Percentiles rank a stretch among this genome's conserved stretches.
These are phyloP conservation scores for Criorhina ranunculi DNA, from an alignment of 2,888 invertebrate species.

Conservation along the genomic window DNA sequence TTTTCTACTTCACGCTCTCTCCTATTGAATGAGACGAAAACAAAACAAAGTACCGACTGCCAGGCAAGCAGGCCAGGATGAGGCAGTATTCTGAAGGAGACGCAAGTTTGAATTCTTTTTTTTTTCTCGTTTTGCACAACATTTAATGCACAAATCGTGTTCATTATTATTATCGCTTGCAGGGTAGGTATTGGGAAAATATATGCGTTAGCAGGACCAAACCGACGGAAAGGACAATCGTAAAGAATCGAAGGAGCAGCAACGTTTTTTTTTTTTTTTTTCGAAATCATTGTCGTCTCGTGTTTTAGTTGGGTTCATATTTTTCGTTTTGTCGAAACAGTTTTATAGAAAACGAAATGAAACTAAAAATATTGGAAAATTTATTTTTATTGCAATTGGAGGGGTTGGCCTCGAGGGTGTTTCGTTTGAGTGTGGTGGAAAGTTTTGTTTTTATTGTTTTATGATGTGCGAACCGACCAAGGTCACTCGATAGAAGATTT, in stretches of 20 bases:
- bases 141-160: constrained; percentile 77
- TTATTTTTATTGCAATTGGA: constrained; percentile 71
- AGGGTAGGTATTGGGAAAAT: constrained; percentile 57
- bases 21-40: constrained; percentile 11
- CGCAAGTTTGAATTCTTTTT: constrained; percentile 44
- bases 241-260: constrained; percentile 70
- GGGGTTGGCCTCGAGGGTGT: constrained; percentile 54
- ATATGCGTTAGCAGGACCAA: constrained; percentile 40
- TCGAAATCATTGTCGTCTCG: constrained; percentile 65
- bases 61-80: constrained; percentile 15
- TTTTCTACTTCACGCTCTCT: background rate
- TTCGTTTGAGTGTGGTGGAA: constrained; percentile 1
- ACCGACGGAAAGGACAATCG: constrained; percentile 59
- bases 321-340: constrained; percentile 25
- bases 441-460: constrained; percentile 31
- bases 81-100: constrained; percentile 50
- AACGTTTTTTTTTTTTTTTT: no score
- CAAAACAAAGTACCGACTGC: constrained; percentile 32
- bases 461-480: constrained; percentile 19
- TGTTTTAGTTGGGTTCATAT: constrained; percentile 22
- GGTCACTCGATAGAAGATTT: constrained; percentile 23
- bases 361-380: constrained; percentile 72
- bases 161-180: constrained; percentile 75
- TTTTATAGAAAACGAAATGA: constrained; percentile 54
- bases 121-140: constrained; percentile 68